A percentile compares a stretch with the other conserved stretches of the same genome.
Conservation (phyloP, 1,140 invertebrate species). For the Pinna nobilis region DNA sequence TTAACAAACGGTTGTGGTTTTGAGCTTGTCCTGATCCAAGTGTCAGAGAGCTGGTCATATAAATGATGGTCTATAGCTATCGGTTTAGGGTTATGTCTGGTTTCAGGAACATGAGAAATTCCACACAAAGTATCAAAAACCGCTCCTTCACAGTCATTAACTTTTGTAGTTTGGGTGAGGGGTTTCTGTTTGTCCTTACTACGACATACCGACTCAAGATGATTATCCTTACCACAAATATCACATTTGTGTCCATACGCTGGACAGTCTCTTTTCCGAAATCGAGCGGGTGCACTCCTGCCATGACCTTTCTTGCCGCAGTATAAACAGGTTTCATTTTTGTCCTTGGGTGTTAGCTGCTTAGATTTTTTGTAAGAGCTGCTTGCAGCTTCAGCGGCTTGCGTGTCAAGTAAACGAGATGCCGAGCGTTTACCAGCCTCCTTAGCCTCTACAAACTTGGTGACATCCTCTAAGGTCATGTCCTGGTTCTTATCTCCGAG, state of each 20-base stretch:
- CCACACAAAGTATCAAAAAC: constrained; percentile 17
- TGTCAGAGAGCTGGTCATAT: constrained; percentile 28
- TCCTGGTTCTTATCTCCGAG: constrained; percentile 41
- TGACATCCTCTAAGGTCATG: constrained; percentile 43
- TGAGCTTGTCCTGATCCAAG: constrained; percentile 29
- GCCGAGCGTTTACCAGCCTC: constrained; percentile 44
- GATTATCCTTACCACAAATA: constrained; percentile 12
- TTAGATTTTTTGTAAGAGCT: constrained; percentile 24
- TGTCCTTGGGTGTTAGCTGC: neutral
- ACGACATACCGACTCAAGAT: constrained; percentile 16
- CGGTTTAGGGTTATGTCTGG: neutral
- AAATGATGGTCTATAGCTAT: constrained; percentile 40
- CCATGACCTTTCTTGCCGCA: constrained; percentile 35
- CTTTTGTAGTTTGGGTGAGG: neutral
- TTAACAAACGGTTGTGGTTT: constrained; percentile 41
- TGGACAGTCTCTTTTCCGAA: constrained; percentile 23
- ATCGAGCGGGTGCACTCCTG: neutral
- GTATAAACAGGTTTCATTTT: constrained; percentile 15
- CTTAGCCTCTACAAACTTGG: constrained; percentile 43
- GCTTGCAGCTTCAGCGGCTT: neutral
- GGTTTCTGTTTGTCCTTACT: constrained; percentile 17
- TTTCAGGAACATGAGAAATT: neutral
- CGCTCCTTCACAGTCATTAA: neutral
- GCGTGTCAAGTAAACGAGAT: constrained; percentile 27
- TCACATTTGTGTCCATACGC: constrained; percentile 28